Evolutionary conservation across 2,797 vertebrate genomes (phyloP).

Genomic region (Margarornis squamiger): DNA sequence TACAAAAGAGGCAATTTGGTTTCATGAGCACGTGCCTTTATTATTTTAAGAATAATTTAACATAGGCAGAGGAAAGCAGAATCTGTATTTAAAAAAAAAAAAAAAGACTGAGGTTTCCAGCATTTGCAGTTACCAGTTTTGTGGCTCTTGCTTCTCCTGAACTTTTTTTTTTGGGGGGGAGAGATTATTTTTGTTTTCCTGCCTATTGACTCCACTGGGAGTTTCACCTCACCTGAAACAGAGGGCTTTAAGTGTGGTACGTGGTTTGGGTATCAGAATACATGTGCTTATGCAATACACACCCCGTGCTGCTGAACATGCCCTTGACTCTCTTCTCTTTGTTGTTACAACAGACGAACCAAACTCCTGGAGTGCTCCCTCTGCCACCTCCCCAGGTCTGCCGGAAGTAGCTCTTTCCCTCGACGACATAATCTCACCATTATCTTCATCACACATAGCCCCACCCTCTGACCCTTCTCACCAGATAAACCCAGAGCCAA

Average conservation of each 20-base stretch:
- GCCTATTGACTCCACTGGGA: background rate
- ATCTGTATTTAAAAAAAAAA: background rate
- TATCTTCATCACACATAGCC: slow-evolving; percentile 92
- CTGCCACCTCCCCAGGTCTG: slow-evolving; percentile 95
- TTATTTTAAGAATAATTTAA: slow-evolving; percentile 55
- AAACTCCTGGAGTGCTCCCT: slow-evolving; percentile 91
- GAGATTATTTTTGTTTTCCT: background rate
- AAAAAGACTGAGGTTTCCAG: background rate
- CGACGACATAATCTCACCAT: slow-evolving; percentile 89
- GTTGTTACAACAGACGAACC: slow-evolving; percentile 87
- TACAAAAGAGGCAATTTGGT: slow-evolving; percentile 40
- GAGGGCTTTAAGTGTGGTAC: background rate
- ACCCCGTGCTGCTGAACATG: background rate
- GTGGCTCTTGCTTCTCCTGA: background rate
- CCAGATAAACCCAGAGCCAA: slow-evolving; percentile 85
- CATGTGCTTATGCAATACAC: background rate
- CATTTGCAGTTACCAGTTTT: background rate
- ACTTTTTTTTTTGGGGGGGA: background rate
- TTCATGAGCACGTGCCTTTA: background rate
- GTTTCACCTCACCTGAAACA: background rate
- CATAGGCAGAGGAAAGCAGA: background rate
- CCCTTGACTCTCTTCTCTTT: slow-evolving; percentile 47
- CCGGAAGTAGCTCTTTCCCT: slow-evolving; percentile 93
- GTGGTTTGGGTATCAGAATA: background rate
- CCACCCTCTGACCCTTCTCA: slow-evolving; percentile 88